Percentiles rank a stretch among this genome's conserved stretches.
phyloP scores from a whole-genome alignment of 2,888 invertebrate species.

The Neocrepidodera transversa region DNA sequence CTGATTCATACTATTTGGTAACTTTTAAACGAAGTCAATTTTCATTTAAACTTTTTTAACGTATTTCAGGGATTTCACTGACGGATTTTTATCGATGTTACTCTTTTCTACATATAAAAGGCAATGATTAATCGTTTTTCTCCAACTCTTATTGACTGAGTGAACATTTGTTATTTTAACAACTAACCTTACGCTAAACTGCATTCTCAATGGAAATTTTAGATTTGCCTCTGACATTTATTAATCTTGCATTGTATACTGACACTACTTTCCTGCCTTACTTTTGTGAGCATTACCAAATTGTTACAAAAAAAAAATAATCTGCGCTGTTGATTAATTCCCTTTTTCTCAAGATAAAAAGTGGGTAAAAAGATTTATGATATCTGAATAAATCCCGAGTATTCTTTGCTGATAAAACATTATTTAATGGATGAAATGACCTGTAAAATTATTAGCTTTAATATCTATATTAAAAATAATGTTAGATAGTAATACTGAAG shows the following conservation, averaged over 20 bases:
- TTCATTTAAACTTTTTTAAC: constrained; percentile 14
- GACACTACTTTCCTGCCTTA: constrained; percentile 11
- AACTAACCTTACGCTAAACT: constrained; percentile 31
- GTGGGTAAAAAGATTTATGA: not conserved
- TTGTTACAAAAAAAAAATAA: not conserved
- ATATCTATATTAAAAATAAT: no score
- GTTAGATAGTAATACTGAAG: no score
- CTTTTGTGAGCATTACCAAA: not conserved
- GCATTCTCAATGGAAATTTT: constrained; percentile 33
- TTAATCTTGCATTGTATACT: constrained; percentile 25
- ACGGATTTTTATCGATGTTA: constrained; percentile 28
- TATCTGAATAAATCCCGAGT: no score
- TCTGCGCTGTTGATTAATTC: not conserved
- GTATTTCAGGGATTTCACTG: constrained; percentile 21
- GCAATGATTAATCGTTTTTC: constrained; percentile 30
- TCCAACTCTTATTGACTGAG: constrained; percentile 31
- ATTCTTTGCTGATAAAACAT: no score
- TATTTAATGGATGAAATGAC: no score
- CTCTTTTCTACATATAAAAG: constrained; percentile 31
- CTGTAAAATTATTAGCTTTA: no score
- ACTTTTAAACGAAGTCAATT: constrained; percentile 8
- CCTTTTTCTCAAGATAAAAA: not conserved
- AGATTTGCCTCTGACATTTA: constrained; percentile 33
- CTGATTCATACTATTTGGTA: constrained; percentile 4
- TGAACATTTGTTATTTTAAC: constrained; percentile 34